Conservation (phyloP, 2,797 vertebrate genomes). For the Nothura maculosa region DNA sequence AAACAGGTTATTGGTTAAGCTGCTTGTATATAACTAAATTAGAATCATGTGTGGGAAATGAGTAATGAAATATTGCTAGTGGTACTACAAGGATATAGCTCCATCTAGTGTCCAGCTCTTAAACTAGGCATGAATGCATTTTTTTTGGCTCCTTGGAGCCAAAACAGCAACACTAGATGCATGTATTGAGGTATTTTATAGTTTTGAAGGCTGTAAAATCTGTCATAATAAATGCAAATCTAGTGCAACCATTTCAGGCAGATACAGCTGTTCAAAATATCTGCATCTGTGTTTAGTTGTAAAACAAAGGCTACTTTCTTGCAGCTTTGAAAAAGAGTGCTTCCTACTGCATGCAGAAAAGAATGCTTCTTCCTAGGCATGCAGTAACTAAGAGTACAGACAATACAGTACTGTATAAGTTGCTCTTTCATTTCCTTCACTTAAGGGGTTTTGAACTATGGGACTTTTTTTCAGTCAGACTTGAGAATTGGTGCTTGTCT, state of each 20-base stretch:
- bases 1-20: neutral
- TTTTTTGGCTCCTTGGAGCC: neutral
- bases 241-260: neutral
- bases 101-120: constrained; percentile 51
- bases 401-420: accelerated
- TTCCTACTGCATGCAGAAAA: too few relatives aligned
- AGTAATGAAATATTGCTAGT: accelerated
- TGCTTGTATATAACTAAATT: accelerated
- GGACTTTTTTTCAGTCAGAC: neutral
- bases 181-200: neutral
- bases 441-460: neutral
- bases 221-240: neutral
- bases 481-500: neutral
- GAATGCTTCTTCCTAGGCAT: neutral
- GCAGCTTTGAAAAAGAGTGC: neutral
- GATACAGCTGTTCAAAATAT: neutral
- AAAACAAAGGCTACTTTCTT: neutral
- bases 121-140: accelerated
- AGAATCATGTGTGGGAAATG: accelerated
- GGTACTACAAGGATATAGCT: neutral
- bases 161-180: neutral
- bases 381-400: neutral
- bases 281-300: neutral
- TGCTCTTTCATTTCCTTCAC: neutral
- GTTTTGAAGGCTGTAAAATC: neutral